Base-by-base conservation (phyloP, 2,113 vertebrate genomes). In the Melanerpes formicivorus region DNA sequence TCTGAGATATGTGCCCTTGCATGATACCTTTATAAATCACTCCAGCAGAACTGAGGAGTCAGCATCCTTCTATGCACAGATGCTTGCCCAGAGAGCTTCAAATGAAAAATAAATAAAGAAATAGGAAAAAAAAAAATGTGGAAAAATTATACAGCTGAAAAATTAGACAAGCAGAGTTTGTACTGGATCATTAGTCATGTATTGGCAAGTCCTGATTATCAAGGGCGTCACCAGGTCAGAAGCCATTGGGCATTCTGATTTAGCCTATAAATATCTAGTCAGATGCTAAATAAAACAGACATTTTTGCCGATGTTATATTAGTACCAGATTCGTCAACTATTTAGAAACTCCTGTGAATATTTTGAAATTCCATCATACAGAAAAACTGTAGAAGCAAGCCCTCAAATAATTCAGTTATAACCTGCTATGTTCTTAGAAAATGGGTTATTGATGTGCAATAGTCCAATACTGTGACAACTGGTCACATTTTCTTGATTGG, bases 1-100 rank as follows among this genome's bases (percentile, higher is more conserved):
- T 78, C 40, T 69, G 80, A 88, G 55, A 79, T 66, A 25, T 12
- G 29, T 85, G 59, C 22, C 54, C 90, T 83, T 74, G 46, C 77
- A 67, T 0, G 2, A 83, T 37, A 85, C 42, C 37, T 95, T 92
- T 94, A 96, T 96, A 94, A 95, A 96, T 96, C 95, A 88, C 34
- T 84, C 21, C 54, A 42, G 40, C 64, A 90, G 50, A 87, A 79
- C 21, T 3, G 13, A 93, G 48, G 23, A 71, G 80, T 93, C 87
- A 93, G 84, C 50, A 75, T 91, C 88, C 90, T 88, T 67, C 82
- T 94, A 94, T 78, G 81, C 71, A 90, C 93, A 95, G 93, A 94
- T 95, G 88, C 58, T 87, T 90, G 87, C 69, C 37, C 75, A 74
- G 70, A 90, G 50, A 95, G 75, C 48, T 88, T 95, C 22, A 90